phyloP scores from a whole-genome alignment of 2,113 vertebrate species.

The human (Homo sapiens) region GRCh38 chr6:153854001-153854500 shows the following conservation, averaged over 20 bases:
- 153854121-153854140: background rate
- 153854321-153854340: background rate
- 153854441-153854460: background rate
- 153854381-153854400: background rate
- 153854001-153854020: background rate
- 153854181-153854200: background rate
- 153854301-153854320: background rate
- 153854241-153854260: background rate
- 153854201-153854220: no score
- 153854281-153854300: background rate
- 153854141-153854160: background rate
- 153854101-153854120: background rate
- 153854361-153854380: background rate
- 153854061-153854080: background rate
- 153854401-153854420: background rate
- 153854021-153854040: background rate
- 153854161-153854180: background rate
- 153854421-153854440: background rate
- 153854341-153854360: background rate
- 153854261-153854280: background rate
- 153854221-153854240: background rate
- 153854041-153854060: background rate
- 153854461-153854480: constrained; percentile 27
- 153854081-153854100: background rate
- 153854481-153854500: background rate